These are phyloP conservation scores for Heloderma charlesbogerti DNA, from an alignment of 2,113 vertebrate species.

Conservation along the genomic window DNA sequence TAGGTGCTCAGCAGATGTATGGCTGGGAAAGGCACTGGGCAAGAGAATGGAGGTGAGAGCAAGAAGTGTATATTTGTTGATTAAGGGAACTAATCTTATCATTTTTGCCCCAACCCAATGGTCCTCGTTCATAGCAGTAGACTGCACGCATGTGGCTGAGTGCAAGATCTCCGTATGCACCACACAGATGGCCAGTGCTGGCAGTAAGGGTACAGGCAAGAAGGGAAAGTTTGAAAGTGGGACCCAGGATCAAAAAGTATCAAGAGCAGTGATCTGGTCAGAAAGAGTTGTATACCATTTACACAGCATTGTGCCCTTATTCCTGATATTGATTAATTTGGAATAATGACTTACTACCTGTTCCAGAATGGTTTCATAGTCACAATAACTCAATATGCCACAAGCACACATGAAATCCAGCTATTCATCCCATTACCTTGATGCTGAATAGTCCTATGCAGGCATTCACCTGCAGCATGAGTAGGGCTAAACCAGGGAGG, in stretches of 20 bases:
- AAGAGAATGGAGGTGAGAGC: neutral
- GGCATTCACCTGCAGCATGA: too few relatives aligned
- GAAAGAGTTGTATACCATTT: neutral
- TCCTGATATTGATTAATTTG: neutral
- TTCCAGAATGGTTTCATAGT: neutral
- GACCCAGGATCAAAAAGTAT: too few relatives aligned
- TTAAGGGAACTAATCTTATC: too few relatives aligned
- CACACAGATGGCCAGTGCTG: too few relatives aligned
- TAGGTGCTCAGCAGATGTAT: neutral
- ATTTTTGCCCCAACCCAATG: too few relatives aligned
- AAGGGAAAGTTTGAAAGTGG: neutral
- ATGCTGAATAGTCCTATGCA: neutral
- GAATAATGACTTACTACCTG: neutral
- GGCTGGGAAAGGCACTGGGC: neutral
- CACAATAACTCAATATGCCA: neutral
- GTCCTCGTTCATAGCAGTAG: too few relatives aligned
- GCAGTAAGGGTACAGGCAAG: too few relatives aligned
- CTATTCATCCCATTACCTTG: neutral
- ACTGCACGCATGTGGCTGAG: too few relatives aligned
- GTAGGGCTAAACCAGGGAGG: too few relatives aligned
- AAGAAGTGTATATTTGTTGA: too few relatives aligned
- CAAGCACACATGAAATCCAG: neutral
- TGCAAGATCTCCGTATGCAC: too few relatives aligned
- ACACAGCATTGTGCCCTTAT: neutral
- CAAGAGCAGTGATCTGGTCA: too few relatives aligned